Evolutionary conservation across 23 tunicate genomes (phyloP).

Genomic region (Clavelina lepadiformis): DNA sequence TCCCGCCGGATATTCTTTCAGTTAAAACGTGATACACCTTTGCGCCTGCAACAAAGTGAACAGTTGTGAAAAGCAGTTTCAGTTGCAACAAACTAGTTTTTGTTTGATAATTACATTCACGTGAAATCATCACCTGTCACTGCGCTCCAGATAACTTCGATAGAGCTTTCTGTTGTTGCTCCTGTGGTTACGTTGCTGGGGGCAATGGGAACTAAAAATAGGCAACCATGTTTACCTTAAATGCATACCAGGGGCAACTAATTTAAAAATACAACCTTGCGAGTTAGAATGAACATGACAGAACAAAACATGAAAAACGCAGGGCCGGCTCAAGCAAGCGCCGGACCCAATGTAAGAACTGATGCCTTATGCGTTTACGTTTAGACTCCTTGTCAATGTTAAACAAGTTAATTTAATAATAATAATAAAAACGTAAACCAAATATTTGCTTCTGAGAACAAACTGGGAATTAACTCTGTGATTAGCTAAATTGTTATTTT

Average conservation of each 20-base stretch:
- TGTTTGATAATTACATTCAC: not conserved
- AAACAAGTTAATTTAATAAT: no score
- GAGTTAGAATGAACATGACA: no score
- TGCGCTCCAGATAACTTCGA: conserved; percentile 29
- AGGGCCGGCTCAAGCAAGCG: no score
- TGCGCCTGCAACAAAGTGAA: conserved; percentile 11
- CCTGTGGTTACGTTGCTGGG: conserved; percentile 9
- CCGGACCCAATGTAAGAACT: no score
- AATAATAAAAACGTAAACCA: no score
- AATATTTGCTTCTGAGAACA: no score
- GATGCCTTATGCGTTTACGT: no score
- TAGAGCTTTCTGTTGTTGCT: not conserved
- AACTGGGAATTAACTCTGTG: no score
- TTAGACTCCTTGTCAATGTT: no score
- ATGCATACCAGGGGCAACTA: not conserved
- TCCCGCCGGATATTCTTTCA: not conserved
- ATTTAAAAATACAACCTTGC: not conserved
- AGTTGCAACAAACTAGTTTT: not conserved
- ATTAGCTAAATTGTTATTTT: not conserved
- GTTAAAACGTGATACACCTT: conserved; percentile 8
- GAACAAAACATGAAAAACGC: no score
- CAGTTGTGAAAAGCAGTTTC: not conserved
- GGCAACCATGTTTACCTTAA: not conserved
- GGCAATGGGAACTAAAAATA: conserved; percentile 26
- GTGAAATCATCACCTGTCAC: conserved; percentile 1